Percentiles rank a stretch among this genome's conserved stretches.
Conservation (phyloP, 2,888 invertebrate genomes). For the Patella ulyssiponensis region DNA sequence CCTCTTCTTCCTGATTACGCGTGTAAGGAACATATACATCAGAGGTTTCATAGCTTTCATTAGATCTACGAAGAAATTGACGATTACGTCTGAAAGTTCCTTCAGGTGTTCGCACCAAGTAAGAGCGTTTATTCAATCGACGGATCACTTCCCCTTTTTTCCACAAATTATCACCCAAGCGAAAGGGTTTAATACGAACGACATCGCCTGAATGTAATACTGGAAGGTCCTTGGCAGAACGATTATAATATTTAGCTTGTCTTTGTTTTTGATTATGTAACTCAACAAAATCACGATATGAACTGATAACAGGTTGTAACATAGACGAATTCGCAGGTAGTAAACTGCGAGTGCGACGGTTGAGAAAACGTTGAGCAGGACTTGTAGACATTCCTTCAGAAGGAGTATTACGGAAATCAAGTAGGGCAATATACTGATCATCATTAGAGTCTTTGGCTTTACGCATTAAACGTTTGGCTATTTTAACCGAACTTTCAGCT, state of each 20-base stretch:
- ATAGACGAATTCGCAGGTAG: conserved; percentile 15
- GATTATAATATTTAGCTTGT: conserved; percentile 16
- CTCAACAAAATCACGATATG: neutral
- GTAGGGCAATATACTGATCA: conserved; percentile 6
- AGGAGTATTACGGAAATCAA: conserved; percentile 24
- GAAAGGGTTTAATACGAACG: conserved; percentile 21
- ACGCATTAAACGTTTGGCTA: neutral
- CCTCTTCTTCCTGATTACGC: no score
- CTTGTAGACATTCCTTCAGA: conserved; percentile 4
- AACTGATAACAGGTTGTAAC: neutral
- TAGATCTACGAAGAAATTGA: neutral
- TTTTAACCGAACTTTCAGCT: conserved; percentile 21
- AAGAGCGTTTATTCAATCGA: conserved; percentile 12
- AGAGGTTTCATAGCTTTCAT: no score
- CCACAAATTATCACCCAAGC: neutral
- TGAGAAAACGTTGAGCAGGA: conserved; percentile 22
- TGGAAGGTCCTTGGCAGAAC: conserved; percentile 20
- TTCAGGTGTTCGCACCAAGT: conserved; percentile 16
- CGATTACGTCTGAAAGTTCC: conserved; percentile 2
- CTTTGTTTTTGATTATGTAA: neutral
- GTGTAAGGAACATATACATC: neutral
- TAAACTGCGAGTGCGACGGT: conserved; percentile 1
- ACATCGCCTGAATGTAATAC: no score
- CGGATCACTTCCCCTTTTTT: conserved; percentile 17
- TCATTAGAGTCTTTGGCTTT: conserved; percentile 4